Conservation (phyloP, 2,797 vertebrate species). For the Tarsius wallacei region DNA sequence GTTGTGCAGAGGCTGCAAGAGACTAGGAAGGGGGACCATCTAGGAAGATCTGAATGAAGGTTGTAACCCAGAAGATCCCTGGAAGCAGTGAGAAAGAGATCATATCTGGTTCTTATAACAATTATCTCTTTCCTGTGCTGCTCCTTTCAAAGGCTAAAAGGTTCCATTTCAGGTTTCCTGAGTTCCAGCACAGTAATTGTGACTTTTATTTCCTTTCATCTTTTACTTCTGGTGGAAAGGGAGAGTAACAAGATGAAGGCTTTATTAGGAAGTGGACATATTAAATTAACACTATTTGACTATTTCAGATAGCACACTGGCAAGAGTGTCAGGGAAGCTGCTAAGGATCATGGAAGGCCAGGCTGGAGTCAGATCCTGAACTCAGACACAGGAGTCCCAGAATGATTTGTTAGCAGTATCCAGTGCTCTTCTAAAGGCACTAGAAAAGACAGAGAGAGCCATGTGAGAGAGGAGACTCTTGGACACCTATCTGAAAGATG, state of each 20-base stretch:
- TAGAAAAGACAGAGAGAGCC: not conserved
- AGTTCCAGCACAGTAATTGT: not conserved
- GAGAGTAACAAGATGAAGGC: constrained; percentile 61
- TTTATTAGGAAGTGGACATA: constrained; percentile 62
- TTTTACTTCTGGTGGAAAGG: constrained; percentile 54
- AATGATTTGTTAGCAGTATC: not conserved
- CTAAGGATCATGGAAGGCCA: not conserved
- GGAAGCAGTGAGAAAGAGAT: constrained; percentile 13
- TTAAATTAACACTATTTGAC: constrained; percentile 35
- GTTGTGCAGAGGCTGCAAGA: not conserved
- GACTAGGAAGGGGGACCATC: not conserved
- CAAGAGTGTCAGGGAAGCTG: not conserved
- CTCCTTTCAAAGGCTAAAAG: constrained; percentile 76
- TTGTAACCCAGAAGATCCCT: not conserved
- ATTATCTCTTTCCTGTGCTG: constrained; percentile 9
- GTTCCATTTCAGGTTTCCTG: constrained; percentile 76
- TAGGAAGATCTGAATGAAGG: not conserved
- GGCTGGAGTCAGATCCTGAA: not conserved
- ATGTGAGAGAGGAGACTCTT: not conserved
- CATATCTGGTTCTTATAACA: constrained; percentile 20
- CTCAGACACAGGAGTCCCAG: not conserved
- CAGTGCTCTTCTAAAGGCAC: not conserved
- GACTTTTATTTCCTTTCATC: constrained; percentile 75
- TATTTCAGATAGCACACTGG: not conserved
- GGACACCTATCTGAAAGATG: not conserved